These are phyloP conservation scores for Dendroctonus valens DNA, from an alignment of 1,140 invertebrate genomes.

Conservation along the genomic window DNA sequence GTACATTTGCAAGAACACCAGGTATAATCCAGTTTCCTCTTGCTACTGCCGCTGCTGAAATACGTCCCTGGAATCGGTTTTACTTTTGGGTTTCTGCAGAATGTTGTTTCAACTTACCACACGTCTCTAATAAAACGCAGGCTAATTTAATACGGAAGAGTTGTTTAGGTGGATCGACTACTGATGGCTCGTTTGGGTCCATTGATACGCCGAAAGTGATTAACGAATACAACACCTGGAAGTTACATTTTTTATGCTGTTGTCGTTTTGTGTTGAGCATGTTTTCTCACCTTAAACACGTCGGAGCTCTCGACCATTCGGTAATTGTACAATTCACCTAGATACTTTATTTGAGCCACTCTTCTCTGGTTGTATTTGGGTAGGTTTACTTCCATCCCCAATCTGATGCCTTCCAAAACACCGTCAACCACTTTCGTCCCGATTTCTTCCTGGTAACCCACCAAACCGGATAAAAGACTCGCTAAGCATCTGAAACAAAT, in stretches of 20 bases:
- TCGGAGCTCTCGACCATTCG: constrained; percentile 89
- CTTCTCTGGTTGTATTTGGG: constrained; percentile 91
- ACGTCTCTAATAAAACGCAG: constrained; percentile 89
- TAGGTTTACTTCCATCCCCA: constrained; percentile 91
- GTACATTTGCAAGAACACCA: constrained; percentile 96
- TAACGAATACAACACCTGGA: constrained; percentile 81
- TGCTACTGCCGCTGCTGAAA: constrained; percentile 86
- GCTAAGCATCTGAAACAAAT: constrained; percentile 61
- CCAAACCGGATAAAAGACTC: constrained; percentile 68
- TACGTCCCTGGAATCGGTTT: constrained; percentile 64
- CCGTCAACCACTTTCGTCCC: constrained; percentile 90
- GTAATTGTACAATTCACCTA: constrained; percentile 98
- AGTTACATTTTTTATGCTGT: constrained; percentile 31
- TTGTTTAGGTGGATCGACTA: constrained; percentile 87
- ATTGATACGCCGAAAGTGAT: constrained; percentile 88
- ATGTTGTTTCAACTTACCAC: constrained; percentile 59
- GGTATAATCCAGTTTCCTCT: constrained; percentile 88
- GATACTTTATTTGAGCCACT: constrained; percentile 89
- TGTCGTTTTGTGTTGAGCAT: not conserved
- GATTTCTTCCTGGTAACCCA: constrained; percentile 78
- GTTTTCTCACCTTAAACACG: constrained; percentile 71
- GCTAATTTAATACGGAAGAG: constrained; percentile 83
- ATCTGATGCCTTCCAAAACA: constrained; percentile 90
- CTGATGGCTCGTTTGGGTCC: constrained; percentile 63
- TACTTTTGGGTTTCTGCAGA: constrained; percentile 6